Percentiles rank a stretch among this genome's conserved stretches.
Conservation (phyloP, 2,888 invertebrate species). For the Agriotes lineatus region DNA sequence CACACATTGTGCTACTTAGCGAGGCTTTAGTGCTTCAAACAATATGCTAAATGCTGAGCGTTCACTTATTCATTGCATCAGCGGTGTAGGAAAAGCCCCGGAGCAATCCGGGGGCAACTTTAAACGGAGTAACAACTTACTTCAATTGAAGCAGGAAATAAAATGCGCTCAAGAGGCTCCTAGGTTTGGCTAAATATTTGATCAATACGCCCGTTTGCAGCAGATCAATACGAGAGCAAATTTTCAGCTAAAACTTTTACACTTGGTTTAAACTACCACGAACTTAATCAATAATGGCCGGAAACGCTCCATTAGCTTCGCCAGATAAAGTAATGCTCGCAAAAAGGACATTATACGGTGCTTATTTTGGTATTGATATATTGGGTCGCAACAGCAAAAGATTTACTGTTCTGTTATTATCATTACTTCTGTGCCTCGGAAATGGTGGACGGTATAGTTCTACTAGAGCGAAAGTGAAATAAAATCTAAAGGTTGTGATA, state of each 20-base stretch:
- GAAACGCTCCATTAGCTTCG: conserved; percentile 20
- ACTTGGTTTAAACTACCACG: conserved; percentile 20
- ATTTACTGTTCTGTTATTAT: too few relatives aligned
- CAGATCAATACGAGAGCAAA: conserved; percentile 16
- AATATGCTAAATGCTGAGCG: conserved; percentile 20
- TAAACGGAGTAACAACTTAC: conserved; percentile 27
- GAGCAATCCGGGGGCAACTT: conserved; percentile 14
- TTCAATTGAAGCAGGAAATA: conserved; percentile 23
- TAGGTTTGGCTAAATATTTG: conserved; percentile 28
- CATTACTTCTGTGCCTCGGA: too few relatives aligned
- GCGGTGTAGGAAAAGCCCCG: conserved; percentile 17
- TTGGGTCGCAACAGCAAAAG: too few relatives aligned
- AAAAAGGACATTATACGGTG: conserved; percentile 10
- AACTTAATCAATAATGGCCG: conserved; percentile 29
- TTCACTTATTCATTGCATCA: conserved; percentile 31
- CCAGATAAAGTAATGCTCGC: conserved; percentile 10
- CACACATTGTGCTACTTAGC: conserved; percentile 3
- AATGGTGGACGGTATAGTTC: too few relatives aligned
- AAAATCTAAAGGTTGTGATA: too few relatives aligned
- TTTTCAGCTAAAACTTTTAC: conserved; percentile 22
- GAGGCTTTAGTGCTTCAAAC: conserved; percentile 9
- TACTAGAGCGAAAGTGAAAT: too few relatives aligned
- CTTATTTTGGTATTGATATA: not conserved
- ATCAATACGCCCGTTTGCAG: conserved; percentile 6
- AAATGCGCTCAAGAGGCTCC: conserved; percentile 22